These are phyloP conservation scores for Colistium nudipinnis DNA, from an alignment of 2,113 vertebrate species.

Conservation along the genomic window DNA sequence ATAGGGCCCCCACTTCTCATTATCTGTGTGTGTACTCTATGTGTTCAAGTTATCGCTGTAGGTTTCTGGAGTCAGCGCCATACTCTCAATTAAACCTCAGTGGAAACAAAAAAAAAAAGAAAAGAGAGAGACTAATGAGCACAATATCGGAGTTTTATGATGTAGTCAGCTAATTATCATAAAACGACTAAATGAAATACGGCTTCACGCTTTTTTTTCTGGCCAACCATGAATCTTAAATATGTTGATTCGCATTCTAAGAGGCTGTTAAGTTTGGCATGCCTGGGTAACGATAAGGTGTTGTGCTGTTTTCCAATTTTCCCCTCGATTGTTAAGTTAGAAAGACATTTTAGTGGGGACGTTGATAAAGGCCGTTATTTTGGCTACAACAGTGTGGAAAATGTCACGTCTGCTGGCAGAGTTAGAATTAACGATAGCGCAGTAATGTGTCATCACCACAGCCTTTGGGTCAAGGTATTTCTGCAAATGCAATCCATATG, in stretches of 20 bases:
- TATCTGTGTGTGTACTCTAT: neutral
- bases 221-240: too few relatives aligned
- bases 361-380: neutral
- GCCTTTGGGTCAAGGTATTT: constrained; percentile 9
- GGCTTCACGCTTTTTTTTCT: neutral
- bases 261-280: neutral
- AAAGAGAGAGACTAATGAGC: too few relatives aligned
- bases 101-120: neutral
- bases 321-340: too few relatives aligned
- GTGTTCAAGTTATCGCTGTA: neutral
- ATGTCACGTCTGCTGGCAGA: neutral
- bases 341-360: neutral
- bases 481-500: constrained; percentile 40
- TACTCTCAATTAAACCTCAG: too few relatives aligned
- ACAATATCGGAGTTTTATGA: too few relatives aligned
- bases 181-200: neutral
- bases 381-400: constrained; percentile 8
- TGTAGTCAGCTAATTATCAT: neutral
- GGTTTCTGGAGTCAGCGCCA: too few relatives aligned
- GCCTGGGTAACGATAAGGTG: neutral
- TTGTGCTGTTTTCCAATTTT: constrained; percentile 11
- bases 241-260: neutral
- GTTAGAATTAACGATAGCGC: constrained; percentile 6
- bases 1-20: neutral
- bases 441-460: constrained; percentile 1